Evolutionary conservation across 2,797 vertebrate species (phyloP).

Genomic region (Picus viridis): DNA sequence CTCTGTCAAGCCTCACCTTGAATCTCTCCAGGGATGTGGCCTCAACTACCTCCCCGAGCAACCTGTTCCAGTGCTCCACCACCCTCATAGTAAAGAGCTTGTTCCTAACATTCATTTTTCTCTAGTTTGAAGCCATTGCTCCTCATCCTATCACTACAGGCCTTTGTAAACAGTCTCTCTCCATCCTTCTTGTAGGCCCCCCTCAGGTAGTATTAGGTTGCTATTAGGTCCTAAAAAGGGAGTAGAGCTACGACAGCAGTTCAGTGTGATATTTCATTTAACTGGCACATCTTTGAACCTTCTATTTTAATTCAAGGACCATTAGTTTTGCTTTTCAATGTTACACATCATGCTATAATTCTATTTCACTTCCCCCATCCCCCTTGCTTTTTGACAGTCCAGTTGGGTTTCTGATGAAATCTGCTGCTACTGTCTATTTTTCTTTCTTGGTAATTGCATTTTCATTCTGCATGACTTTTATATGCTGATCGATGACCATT

Average conservation of each 20-base stretch:
- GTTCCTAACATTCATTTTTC: no score
- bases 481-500: background rate
- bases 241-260: background rate
- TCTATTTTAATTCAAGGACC: background rate
- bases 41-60: no score
- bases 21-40: no score
- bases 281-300: background rate
- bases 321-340: background rate
- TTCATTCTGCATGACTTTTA: background rate
- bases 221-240: background rate
- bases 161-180: no score
- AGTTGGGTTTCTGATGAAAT: background rate
- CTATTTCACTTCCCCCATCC: background rate
- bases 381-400: background rate
- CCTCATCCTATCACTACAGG: no score
- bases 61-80: no score
- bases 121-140: no score
- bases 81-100: no score
- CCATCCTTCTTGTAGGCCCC: no score
- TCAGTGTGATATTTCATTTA: background rate
- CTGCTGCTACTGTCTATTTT: background rate
- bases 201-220: no score
- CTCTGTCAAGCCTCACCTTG: no score
- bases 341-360: background rate
- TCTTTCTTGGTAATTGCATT: constrained; percentile 20